These are phyloP conservation scores for Lutjanus argentimaculatus DNA, from an alignment of 2,797 vertebrate genomes.

Conservation along the genomic window DNA sequence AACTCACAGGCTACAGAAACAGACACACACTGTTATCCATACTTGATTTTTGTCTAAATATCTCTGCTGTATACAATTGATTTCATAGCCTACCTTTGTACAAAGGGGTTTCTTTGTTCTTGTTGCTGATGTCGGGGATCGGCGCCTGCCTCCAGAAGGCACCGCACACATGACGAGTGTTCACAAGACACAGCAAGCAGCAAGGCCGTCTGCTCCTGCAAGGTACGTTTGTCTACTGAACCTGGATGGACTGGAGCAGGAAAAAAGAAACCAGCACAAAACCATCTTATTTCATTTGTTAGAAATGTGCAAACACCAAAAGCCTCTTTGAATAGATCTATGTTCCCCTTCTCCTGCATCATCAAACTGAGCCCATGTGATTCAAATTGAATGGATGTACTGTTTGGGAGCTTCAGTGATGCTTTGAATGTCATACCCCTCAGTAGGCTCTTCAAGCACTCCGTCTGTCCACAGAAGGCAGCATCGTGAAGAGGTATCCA, in stretches of 20 bases:
- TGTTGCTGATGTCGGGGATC: conserved; percentile 96
- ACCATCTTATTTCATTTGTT: neutral
- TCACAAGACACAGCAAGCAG: conserved; percentile 90
- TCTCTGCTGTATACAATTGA: neutral
- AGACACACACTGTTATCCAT: conserved; percentile 8
- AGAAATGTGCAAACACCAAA: conserved; percentile 7
- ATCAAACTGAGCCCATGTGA: neutral
- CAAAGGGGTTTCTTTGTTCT: conserved; percentile 94
- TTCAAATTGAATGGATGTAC: neutral
- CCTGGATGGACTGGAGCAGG: conserved; percentile 87
- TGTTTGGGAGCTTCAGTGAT: neutral
- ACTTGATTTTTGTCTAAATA: neutral
- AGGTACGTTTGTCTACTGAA: conserved; percentile 93
- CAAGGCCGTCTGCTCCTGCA: conserved; percentile 94
- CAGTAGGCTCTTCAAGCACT: conserved; percentile 89
- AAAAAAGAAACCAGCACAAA: conserved; percentile 22
- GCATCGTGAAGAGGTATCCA: conserved; percentile 95
- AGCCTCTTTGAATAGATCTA: neutral
- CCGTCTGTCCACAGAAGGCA: conserved; percentile 89
- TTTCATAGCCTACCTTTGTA: conserved; percentile 92
- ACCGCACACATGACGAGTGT: conserved; percentile 89
- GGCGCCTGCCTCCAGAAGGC: conserved; percentile 91
- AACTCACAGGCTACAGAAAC: conserved; percentile 89
- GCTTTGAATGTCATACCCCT: conserved; percentile 83
- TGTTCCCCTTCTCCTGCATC: neutral